Base-by-base conservation (phyloP, 2,113 vertebrate genomes). In the Alces alces region DNA sequence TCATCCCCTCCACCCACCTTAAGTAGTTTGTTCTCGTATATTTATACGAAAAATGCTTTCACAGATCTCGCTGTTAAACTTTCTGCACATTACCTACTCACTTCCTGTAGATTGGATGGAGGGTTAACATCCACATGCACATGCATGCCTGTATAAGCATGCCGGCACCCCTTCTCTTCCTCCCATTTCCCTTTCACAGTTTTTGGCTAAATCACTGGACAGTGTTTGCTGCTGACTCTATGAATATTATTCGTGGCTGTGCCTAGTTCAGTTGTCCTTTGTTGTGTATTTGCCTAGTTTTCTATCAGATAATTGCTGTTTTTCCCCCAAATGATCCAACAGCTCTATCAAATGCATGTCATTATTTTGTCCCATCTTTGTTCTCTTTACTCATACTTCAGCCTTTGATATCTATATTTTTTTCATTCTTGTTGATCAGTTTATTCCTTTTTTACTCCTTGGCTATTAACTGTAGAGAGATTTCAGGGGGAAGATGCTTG, bases 221-320 rank as follows among this genome's bases (percentile, higher is more conserved):
- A 39, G 23, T 61, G 27, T 76, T 80, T 57, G 45, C 57, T 92
- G 43, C 43, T 64, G 9, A 64, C 58, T 57, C 2, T 36, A 3
- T 85, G 39, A 27, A 7, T 96, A 23, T 88, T 84, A 45, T 64
- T 93, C 10, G n/a, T 52, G 86, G 60, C 78, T 70, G 45, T 55
- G 11, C 66, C 30, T 76, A 43, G 39, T 57, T 54, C 25, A 36
- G 47, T 91, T 19, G 21, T 88, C 57, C 43, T 93, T 27, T 66
- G 55, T 61, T 96, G 14, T 82, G 21, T n/a, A 43, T 91, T 86
- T 89, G 28, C 57, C 89, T 96, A 28, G 8, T 97, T 95, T 90
- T 93, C 76, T 55, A 7, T 87, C 47, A 88, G 54, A 57, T 91
- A 50, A 61, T 55, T 86, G 45, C 57, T 94, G 9, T 36, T 17